phyloP scores from a whole-genome alignment of 1,140 invertebrate species.

The Lordiphosa mommai region DNA sequence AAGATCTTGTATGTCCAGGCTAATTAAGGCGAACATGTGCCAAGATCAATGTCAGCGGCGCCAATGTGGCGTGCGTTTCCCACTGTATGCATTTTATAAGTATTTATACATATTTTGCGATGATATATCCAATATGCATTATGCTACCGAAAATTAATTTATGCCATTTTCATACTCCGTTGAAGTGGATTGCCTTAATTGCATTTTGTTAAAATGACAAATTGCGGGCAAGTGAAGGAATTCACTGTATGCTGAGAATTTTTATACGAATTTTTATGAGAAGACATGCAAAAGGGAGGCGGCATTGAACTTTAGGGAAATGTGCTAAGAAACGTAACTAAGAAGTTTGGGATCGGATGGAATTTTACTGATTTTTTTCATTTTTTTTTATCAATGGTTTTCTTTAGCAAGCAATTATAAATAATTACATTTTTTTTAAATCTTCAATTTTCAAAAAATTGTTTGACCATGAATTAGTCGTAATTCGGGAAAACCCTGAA shows the following conservation, averaged over 20 bases:
- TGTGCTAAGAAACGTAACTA: too few species aligned
- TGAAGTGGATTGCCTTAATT: conserved; percentile 44
- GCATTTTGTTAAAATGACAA: conserved; percentile 44
- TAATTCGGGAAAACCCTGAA: too few species aligned
- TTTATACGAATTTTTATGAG: conserved; percentile 19
- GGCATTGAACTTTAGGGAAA: conserved; percentile 51
- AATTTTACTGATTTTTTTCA: too few species aligned
- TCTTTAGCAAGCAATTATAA: too few species aligned
- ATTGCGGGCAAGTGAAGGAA: conserved; percentile 24
- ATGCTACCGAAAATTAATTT: conserved; percentile 68
- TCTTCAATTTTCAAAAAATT: too few species aligned
- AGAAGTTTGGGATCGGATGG: too few species aligned
- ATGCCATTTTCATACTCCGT: conserved; percentile 44
- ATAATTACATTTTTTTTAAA: too few species aligned
- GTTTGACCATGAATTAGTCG: too few species aligned
- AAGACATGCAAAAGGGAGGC: conserved; percentile 12
- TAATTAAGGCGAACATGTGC: conserved; percentile 73
- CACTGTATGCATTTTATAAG: conserved; percentile 50
- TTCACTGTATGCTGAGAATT: conserved; percentile 47
- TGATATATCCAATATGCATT: conserved; percentile 27
- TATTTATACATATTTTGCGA: conserved; percentile 21
- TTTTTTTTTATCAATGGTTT: too few species aligned
- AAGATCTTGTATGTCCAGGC: conserved; percentile 47
- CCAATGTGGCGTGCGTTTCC: conserved; percentile 46
- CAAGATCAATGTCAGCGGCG: conserved; percentile 71